Base-by-base conservation (phyloP, 2,797 vertebrate species). In the Loriculus beryllinus region DNA sequence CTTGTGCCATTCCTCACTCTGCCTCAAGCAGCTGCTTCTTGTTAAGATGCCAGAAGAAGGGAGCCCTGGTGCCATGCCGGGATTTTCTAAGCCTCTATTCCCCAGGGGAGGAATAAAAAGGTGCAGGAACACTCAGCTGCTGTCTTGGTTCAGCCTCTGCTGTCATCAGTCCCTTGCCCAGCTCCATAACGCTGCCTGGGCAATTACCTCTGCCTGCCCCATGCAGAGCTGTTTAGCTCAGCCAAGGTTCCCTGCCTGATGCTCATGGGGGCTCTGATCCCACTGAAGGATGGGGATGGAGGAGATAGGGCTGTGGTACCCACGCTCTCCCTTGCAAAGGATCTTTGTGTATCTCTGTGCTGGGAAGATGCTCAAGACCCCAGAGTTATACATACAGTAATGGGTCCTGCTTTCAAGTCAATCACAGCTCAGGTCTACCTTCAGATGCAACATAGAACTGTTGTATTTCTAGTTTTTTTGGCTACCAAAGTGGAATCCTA, bases 161-260 rank as follows among this genome's bases (percentile, higher is more conserved):
- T 93, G 82, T 8, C 89, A 25, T 40, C 78, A 74, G 69, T 92
- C 47, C 43, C 63, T 52, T 9, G 39, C 54, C 45, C 10, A 6
- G 9, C 88, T 72, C 37, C 79, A 6, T 52, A 88, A 64, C 49
- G n/a, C 77, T 86, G 91, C 90, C 88, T 65, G 92, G 94, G 97
- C 92, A 96, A 95, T 91, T 81, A 97, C 97, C 98, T 96, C 90
- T 25, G 97, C 98, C 67, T 82, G 92, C 94, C 79, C 93, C 93
- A 93, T 87, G 88, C 91, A 77, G 94, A 96, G 96, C 74, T 75
- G 85, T 92, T 97, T 86, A 83, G 82, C 94, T 82, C 45, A 22
- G 90, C 92, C 86, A 14, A 74, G 71, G 65, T 62, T 94, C 95
- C 94, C 97, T 95, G 95, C 94, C 89, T 60, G 51, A 91, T 45